These are phyloP conservation scores for Ormyrus nitidulus DNA, from an alignment of 2,888 invertebrate genomes.

Conservation along the genomic window DNA sequence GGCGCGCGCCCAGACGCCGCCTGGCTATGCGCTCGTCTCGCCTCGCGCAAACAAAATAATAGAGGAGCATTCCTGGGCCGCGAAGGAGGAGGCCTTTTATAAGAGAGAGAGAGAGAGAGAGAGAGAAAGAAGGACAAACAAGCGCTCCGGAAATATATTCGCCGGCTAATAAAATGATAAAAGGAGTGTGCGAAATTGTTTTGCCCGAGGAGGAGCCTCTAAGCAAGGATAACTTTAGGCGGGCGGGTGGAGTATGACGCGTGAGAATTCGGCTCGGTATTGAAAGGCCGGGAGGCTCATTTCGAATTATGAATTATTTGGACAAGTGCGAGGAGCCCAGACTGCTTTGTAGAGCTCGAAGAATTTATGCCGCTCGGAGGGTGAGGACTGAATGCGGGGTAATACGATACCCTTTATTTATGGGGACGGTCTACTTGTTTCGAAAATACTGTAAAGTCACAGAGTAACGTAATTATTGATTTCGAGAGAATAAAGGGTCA, in stretches of 20 bases:
- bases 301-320: conserved; percentile 35
- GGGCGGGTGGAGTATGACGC: background rate
- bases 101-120: background rate
- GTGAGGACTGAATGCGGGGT: background rate
- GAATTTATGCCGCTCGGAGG: no score
- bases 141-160: conserved; percentile 34
- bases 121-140: conserved; percentile 31
- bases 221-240: no score
- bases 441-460: no score
- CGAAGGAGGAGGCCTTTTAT: no score
- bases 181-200: conserved; percentile 51
- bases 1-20: conserved; percentile 75
- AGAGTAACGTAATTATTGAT: no score
- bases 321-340: conserved; percentile 5
- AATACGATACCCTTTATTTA: conserved; percentile 11
- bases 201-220: background rate
- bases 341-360: background rate
- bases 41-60: conserved; percentile 62
- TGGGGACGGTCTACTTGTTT: background rate
- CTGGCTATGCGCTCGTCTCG: conserved; percentile 53
- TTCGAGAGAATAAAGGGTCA: no score
- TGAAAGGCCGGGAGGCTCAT: background rate
- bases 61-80: conserved; percentile 58
- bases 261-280: conserved; percentile 1
- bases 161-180: conserved; percentile 49